Conservation (phyloP, 1,140 invertebrate species). For the Solenopsis invicta region DNA sequence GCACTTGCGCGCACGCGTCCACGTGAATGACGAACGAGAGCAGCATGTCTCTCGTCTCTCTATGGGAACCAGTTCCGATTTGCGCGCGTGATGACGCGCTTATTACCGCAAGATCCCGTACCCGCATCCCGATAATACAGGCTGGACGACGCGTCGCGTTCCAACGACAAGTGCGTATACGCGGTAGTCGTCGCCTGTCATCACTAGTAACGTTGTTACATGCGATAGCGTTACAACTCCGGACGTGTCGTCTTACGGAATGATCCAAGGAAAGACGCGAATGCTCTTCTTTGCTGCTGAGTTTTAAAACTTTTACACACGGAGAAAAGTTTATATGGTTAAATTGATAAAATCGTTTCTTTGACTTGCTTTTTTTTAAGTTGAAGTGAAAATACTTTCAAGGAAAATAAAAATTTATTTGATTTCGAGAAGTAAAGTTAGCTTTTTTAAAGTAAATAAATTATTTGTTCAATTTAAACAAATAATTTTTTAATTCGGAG, state of each 20-base stretch:
- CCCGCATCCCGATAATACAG: not conserved
- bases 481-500: too few species aligned
- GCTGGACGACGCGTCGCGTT: not conserved
- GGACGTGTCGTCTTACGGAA: too few species aligned
- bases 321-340: too few species aligned
- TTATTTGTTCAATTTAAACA: too few species aligned
- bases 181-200: not conserved
- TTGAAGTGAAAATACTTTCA: too few species aligned
- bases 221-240: not conserved
- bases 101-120: constrained; percentile 21
- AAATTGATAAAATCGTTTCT: too few species aligned
- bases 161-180: not conserved
- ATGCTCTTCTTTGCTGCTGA: not conserved
- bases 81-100: constrained; percentile 27
- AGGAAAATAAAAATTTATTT: too few species aligned
- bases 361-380: too few species aligned
- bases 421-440: too few species aligned
- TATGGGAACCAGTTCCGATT: constrained; percentile 53
- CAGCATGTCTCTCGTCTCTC: not conserved
- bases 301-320: not conserved
- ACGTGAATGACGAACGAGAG: constrained; percentile 27
- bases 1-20: constrained; percentile 19
- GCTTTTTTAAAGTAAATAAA: too few species aligned
- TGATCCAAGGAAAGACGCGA: not conserved
- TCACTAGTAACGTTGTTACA: not conserved